These are phyloP conservation scores for Andricus grossulariae DNA, from an alignment of 1,140 invertebrate genomes.

Conservation along the genomic window DNA sequence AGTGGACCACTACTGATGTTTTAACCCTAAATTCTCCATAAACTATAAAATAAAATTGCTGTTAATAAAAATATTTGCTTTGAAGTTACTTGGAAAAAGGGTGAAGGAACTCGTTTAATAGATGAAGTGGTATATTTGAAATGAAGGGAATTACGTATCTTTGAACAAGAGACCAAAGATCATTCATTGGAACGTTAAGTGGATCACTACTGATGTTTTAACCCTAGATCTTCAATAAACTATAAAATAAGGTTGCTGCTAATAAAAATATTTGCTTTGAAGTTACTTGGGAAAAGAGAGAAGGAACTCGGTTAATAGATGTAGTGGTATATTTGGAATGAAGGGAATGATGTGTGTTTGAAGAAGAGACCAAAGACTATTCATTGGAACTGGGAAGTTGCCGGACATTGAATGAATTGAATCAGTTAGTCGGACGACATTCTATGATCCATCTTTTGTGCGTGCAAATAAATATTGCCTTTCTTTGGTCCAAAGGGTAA, in stretches of 20 bases:
- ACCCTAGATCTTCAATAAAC: no score
- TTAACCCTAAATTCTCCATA: no score
- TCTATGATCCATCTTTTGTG: conserved; percentile 73
- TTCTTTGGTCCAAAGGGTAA: conserved; percentile 62
- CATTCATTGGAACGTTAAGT: conserved; percentile 34
- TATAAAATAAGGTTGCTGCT: no score
- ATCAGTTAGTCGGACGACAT: conserved; percentile 72
- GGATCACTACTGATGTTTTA: no score
- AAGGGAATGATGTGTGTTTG: conserved; percentile 26
- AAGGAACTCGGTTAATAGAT: neutral
- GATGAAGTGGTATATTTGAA: neutral
- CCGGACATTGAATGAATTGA: conserved; percentile 71
- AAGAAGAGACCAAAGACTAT: conserved; percentile 35
- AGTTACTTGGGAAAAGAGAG: neutral
- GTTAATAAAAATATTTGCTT: no score
- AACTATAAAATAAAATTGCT: no score
- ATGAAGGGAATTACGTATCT: no score
- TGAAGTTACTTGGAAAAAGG: neutral
- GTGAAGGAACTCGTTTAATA: neutral
- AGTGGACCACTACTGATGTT: no score
- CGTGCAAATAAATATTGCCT: conserved; percentile 70
- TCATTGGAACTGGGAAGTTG: conserved; percentile 58
- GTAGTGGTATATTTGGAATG: neutral
- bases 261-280: no score
- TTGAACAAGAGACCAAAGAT: conserved; percentile 39